These are phyloP conservation scores for Nyctibius bracteatus DNA, from an alignment of 2,113 vertebrate genomes.

Conservation along the genomic window DNA sequence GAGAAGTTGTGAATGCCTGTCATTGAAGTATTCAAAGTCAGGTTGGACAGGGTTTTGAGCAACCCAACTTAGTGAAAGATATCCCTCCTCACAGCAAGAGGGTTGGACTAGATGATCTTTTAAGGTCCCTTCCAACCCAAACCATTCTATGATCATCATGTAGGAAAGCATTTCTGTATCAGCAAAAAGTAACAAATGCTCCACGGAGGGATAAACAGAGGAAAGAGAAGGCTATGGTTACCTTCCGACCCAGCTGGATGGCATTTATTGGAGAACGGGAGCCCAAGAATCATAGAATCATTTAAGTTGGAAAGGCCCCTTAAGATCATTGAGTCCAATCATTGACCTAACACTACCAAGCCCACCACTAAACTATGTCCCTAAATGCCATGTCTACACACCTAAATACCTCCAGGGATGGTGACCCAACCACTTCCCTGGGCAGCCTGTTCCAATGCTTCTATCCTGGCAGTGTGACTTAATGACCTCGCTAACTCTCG, in stretches of 20 bases:
- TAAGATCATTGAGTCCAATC: no score
- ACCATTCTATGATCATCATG: neutral
- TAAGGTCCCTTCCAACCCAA: no score
- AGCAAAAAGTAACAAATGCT: neutral
- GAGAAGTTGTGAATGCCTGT: neutral
- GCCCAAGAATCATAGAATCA: neutral
- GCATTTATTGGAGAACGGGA: neutral
- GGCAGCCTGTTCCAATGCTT: neutral
- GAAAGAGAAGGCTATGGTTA: neutral
- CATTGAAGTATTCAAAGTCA: neutral
- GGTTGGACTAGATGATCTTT: neutral
- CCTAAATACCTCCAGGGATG: no score
- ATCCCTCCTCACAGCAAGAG: neutral
- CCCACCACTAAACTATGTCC: no score
- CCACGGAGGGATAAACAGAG: neutral
- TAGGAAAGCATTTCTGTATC: neutral
- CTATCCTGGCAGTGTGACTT: no score
- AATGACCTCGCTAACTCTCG: neutral
- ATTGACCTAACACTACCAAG: no score
- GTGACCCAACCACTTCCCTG: neutral
- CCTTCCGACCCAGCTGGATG: neutral
- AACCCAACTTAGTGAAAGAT: neutral
- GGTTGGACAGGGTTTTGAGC: neutral
- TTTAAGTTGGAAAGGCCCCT: no score
- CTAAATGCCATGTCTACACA: no score